Evolutionary conservation across 2,888 invertebrate species (phyloP).

Genomic region (Agrotis segetum): DNA sequence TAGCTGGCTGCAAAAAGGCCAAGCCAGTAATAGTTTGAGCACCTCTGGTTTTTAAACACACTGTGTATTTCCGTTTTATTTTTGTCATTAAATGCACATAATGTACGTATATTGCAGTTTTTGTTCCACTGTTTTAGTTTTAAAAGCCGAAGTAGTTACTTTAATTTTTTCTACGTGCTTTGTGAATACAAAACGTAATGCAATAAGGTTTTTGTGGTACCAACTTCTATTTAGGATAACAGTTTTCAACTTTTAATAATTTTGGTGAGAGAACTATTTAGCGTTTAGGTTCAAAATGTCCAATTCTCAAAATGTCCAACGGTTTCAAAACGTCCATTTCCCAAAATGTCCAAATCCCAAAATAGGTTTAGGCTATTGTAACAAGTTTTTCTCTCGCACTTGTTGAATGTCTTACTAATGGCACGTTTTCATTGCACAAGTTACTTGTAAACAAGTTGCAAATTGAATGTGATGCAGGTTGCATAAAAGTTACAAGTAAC

Average conservation of each 20-base stretch:
- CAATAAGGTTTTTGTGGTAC: slow-evolving; percentile 1
- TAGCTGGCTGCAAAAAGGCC: slow-evolving; percentile 8
- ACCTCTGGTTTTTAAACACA: slow-evolving; percentile 15
- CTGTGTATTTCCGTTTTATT: slow-evolving; percentile 25
- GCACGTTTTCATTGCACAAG: too few relatives aligned
- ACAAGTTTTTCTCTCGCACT: too few relatives aligned
- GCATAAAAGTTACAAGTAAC: too few relatives aligned
- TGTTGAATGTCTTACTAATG: too few relatives aligned
- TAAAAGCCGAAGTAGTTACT: slow-evolving; percentile 27
- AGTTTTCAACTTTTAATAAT: not conserved
- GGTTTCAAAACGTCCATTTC: too few relatives aligned
- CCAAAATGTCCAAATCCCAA: too few relatives aligned
- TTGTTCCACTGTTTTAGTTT: slow-evolving; percentile 38
- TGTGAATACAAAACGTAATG: slow-evolving; percentile 31
- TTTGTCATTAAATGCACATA: slow-evolving; percentile 30
- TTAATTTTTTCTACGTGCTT: slow-evolving; percentile 13
- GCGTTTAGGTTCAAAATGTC: too few relatives aligned
- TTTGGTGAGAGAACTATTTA: too few relatives aligned
- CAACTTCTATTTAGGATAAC: slow-evolving; percentile 2
- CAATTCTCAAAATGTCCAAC: too few relatives aligned
- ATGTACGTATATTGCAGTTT: slow-evolving; percentile 41
- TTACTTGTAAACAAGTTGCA: too few relatives aligned
- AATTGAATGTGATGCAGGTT: too few relatives aligned
- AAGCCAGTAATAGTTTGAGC: not conserved
- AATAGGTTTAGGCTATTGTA: too few relatives aligned